Evolutionary conservation across 1,140 invertebrate genomes (phyloP).

Genomic region (Trachelipus rathkii): DNA sequence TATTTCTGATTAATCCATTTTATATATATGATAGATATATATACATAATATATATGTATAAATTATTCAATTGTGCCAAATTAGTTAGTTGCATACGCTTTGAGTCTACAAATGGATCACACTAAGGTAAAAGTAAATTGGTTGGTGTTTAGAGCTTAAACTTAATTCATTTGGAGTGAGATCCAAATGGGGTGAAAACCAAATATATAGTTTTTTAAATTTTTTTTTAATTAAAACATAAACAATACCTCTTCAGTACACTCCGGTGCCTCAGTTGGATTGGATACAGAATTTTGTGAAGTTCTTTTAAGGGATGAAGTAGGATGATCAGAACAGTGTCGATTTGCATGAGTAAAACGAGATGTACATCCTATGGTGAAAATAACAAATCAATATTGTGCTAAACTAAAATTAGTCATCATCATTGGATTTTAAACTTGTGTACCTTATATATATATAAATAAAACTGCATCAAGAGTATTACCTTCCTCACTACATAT

Average conservation of each 20-base stretch:
- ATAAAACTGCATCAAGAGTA: slow-evolving; percentile 27
- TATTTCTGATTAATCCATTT: too few species aligned
- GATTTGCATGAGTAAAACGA: slow-evolving; percentile 75
- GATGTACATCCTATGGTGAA: slow-evolving; percentile 55
- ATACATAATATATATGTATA: too few species aligned
- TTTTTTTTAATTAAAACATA: too few species aligned
- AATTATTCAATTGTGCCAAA: too few species aligned
- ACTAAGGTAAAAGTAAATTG: too few species aligned
- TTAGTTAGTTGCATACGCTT: too few species aligned
- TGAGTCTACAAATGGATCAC: too few species aligned
- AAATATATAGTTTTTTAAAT: too few species aligned
- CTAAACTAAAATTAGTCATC: slow-evolving; percentile 32
- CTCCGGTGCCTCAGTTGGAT: slow-evolving; percentile 60
- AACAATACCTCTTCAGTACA: slow-evolving; percentile 57
- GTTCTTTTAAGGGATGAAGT: slow-evolving; percentile 62
- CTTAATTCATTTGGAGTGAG: too few species aligned
- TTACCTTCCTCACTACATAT: slow-evolving; percentile 63
- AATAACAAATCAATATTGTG: slow-evolving; percentile 21
- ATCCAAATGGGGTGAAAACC: too few species aligned
- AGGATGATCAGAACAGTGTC: slow-evolving; percentile 61
- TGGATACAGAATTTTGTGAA: slow-evolving; percentile 75
- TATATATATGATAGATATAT: too few species aligned
- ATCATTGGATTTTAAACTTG: not conserved
- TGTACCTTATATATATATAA: slow-evolving; percentile 3
- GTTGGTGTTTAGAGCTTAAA: too few species aligned